Evolutionary conservation across 1,140 invertebrate genomes (phyloP), one percentile per base, ranked within the genome.

Genomic region (Drosophila navojoa): DNA sequence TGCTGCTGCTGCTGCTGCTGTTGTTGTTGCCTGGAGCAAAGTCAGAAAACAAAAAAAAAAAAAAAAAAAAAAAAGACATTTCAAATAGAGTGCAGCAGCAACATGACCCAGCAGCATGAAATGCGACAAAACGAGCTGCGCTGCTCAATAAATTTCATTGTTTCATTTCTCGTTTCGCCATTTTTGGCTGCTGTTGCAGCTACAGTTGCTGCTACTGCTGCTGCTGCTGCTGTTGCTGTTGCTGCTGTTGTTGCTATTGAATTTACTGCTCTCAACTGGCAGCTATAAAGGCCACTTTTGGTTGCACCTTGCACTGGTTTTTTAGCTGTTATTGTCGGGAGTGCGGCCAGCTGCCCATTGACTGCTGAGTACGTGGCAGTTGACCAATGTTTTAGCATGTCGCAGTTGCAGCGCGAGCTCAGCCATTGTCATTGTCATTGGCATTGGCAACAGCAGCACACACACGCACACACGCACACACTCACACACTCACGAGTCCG

Each of bases 101-200:
- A 58, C 29, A 42, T 40, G 25, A 42, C 11, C 45, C 35, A 40
- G 22, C 68, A 70, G 60, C 77, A 79, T 79, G 59, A 76, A 79
- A 67, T 61, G 64, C 67, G 50, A 38, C 63, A 62, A 73, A 79
- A 79, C 64, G 60, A 32, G 50, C 68, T 77, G 61, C 29, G 71
- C 62, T 57, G 64, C 53, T 60, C 70, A 85, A 85, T 86, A 85
- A 85, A 85, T 85, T 85, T 80, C 32, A 63, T 53, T 53, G 50
- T 67, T 76, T 77, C 58, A 73, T 77, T 73, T 72, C 62, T 50
- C 58, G 61, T 64, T 76, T 57, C 45, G 45, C 44, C 27, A 38
- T 47, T 60, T 53, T 62, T 47, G 29, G 27, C 22, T 62, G 66
- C 47, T 68, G 71, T 50, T 69, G 59, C 54, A 76, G 64, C 54